These are phyloP conservation scores for Loris lydekkerianus DNA, from an alignment of 2,797 vertebrate species.

Conservation along the genomic window DNA sequence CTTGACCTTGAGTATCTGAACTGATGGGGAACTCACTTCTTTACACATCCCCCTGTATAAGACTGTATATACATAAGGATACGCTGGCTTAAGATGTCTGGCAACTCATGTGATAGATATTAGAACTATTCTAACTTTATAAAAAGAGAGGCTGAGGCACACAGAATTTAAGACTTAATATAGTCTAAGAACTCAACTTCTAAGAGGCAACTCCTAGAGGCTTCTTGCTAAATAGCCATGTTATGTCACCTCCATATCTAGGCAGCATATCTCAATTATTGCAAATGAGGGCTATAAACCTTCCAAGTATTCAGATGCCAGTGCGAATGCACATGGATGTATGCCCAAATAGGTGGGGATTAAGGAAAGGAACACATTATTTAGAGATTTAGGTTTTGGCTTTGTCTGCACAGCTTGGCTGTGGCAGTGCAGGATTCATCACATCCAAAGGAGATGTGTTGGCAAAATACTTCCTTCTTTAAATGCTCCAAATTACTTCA, in stretches of 20 bases:
- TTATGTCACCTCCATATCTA: accelerated
- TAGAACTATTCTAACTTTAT: neutral
- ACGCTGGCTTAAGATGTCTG: neutral
- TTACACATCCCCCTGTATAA: accelerated
- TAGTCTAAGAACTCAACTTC: neutral
- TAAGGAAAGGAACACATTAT: neutral
- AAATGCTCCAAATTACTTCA: neutral
- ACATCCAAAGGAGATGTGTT: neutral
- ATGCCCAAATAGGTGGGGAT: neutral
- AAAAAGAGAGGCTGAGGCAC: neutral
- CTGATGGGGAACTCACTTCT: neutral
- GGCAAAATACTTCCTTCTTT: constrained; percentile 44
- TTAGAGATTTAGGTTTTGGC: constrained; percentile 56
- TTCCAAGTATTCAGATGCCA: neutral
- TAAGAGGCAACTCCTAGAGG: accelerated
- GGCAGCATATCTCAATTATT: no score
- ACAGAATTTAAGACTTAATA: neutral
- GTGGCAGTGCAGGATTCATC: neutral
- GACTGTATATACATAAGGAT: neutral
- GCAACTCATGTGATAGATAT: neutral
- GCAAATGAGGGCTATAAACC: neutral
- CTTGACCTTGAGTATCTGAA: neutral
- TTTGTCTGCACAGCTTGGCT: neutral
- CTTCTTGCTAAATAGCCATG: neutral
- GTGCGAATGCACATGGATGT: neutral